phyloP scores from a whole-genome alignment of 2,113 vertebrate species.

The Oreotragus oreotragus region DNA sequence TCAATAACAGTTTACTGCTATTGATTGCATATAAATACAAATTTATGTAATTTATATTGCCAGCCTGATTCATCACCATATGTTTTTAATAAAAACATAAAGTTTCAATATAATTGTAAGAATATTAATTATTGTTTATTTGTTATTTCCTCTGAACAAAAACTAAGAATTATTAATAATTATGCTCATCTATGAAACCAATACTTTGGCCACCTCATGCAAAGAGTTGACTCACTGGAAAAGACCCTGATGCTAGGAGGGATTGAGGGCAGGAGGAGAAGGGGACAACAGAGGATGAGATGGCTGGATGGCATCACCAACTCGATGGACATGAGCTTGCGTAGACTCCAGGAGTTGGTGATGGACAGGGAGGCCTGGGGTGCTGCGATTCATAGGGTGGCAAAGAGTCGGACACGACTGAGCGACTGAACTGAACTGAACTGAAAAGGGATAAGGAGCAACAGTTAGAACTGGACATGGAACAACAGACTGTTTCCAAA shows the following conservation, averaged over 20 bases:
- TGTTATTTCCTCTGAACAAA: not conserved
- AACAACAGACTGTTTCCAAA: not conserved
- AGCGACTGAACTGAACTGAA: no score
- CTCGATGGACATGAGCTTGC: no score
- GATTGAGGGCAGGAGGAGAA: no score
- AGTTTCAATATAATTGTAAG: not conserved
- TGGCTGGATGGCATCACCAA: no score
- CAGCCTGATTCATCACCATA: not conserved
- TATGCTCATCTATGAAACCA: not conserved
- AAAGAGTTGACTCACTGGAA: no score
- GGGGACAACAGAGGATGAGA: no score
- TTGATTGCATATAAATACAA: not conserved
- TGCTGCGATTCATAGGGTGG: no score
- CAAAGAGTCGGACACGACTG: fast-evolving
- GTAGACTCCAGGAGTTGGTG: no score
- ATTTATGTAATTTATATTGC: not conserved
- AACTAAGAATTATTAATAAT: not conserved
- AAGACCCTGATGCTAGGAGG: no score
- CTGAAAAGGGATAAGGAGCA: not conserved
- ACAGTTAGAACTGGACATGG: no score
- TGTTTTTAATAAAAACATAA: not conserved
- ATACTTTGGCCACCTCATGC: no score
- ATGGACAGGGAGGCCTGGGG: no score
- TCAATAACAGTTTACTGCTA: not conserved
- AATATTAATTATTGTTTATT: not conserved